Evolutionary conservation across 1,140 invertebrate genomes (phyloP).

Genomic region (Orchesella cincta): DNA sequence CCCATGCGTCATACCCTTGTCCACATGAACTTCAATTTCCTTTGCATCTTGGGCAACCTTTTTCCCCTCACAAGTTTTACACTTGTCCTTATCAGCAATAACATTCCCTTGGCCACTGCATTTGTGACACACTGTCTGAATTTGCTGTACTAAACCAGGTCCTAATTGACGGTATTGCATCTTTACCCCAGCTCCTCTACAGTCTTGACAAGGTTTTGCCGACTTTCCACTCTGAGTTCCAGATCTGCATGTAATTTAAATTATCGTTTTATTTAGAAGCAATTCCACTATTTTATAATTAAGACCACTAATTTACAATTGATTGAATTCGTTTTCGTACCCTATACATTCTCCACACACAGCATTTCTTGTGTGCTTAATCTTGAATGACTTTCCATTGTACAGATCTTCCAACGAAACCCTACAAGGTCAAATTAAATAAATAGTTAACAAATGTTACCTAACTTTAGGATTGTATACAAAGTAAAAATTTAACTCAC

Average conservation of each 20-base stretch:
- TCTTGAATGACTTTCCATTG: constrained; percentile 79
- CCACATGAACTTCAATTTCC: constrained; percentile 84
- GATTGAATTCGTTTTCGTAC: too few species aligned
- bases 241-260: constrained; percentile 23
- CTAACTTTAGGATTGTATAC: neutral
- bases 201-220: constrained; percentile 70
- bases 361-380: constrained; percentile 83
- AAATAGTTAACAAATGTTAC: neutral
- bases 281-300: neutral
- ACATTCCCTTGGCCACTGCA: constrained; percentile 67
- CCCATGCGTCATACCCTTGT: constrained; percentile 86
- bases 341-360: constrained; percentile 83
- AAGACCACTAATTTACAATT: neutral
- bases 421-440: constrained; percentile 54
- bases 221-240: constrained; percentile 66
- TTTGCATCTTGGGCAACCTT: constrained; percentile 77
- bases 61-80: constrained; percentile 76
- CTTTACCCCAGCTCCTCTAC: constrained; percentile 77
- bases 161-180: constrained; percentile 69
- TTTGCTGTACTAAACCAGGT: constrained; percentile 80
- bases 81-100: constrained; percentile 79
- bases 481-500: constrained; percentile 55
- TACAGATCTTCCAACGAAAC: constrained; percentile 90
- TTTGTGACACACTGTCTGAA: constrained; percentile 71
- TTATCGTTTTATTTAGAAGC: neutral